These are phyloP conservation scores for Saguinus midas DNA, from an alignment of 2,113 vertebrate species.

Conservation along the genomic window DNA sequence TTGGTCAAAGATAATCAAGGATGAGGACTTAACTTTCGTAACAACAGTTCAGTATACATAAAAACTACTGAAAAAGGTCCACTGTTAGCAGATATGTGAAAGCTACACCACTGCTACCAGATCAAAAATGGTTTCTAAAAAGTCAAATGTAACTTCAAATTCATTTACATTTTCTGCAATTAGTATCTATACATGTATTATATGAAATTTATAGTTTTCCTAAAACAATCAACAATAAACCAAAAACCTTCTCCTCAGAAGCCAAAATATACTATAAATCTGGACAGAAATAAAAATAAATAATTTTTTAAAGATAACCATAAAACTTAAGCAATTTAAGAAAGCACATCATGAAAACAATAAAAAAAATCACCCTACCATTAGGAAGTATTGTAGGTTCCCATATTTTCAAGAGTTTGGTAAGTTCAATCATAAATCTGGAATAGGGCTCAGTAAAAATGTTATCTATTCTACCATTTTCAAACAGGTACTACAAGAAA, in stretches of 20 bases:
- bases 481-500: conserved; percentile 93
- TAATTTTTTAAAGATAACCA: conserved; percentile 4
- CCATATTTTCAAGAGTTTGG: conserved; percentile 92
- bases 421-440: conserved; percentile 95
- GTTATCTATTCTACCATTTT: conserved; percentile 98
- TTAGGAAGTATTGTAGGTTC: conserved; percentile 92
- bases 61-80: neutral
- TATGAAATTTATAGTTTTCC: neutral
- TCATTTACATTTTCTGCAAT: neutral
- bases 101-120: neutral
- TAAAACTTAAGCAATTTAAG: conserved; percentile 50
- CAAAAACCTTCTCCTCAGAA: conserved; percentile 45
- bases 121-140: conserved; percentile 25
- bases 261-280: neutral
- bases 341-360: conserved; percentile 62
- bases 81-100: neutral
- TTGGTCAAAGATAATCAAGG: neutral
- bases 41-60: neutral
- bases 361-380: conserved; percentile 85
- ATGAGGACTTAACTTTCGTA: neutral
- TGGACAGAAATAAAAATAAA: conserved; percentile 42
- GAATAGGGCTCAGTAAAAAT: conserved; percentile 98
- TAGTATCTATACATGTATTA: neutral
- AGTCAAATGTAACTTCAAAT: neutral
- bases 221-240: conserved; percentile 44